Evolutionary conservation across 2,888 invertebrate genomes (phyloP).

Genomic region (Limnephilus rhombicus): DNA sequence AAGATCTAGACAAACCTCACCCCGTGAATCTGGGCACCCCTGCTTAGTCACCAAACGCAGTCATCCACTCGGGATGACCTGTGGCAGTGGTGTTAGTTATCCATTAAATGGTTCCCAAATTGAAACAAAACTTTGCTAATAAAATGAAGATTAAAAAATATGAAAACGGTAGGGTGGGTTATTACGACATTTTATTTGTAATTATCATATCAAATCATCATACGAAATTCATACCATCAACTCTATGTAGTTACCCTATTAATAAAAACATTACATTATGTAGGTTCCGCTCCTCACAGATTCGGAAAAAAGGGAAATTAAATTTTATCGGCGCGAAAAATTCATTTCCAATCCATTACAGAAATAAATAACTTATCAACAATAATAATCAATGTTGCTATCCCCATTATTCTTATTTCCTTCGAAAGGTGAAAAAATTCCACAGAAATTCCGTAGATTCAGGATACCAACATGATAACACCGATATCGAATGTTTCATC

Average conservation of each 20-base stretch:
- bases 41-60: too few species aligned
- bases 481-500: background rate
- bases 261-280: background rate
- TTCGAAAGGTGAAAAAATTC: background rate
- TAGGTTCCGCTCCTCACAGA: background rate
- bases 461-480: background rate
- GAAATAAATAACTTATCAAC: background rate
- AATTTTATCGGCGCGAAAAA: background rate
- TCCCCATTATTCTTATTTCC: background rate
- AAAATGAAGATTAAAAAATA: background rate
- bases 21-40: too few species aligned
- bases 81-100: too few species aligned
- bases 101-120: too few species aligned
- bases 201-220: background rate
- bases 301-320: background rate
- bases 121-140: too few species aligned
- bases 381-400: background rate
- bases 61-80: too few species aligned
- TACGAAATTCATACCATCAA: background rate
- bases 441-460: background rate
- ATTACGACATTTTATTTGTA: background rate
- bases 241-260: background rate
- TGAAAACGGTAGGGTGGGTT: background rate
- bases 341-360: background rate
- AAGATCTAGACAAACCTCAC: too few species aligned